phyloP scores from a whole-genome alignment of 2,113 vertebrate species.

The Campylomormyrus numenius region DNA sequence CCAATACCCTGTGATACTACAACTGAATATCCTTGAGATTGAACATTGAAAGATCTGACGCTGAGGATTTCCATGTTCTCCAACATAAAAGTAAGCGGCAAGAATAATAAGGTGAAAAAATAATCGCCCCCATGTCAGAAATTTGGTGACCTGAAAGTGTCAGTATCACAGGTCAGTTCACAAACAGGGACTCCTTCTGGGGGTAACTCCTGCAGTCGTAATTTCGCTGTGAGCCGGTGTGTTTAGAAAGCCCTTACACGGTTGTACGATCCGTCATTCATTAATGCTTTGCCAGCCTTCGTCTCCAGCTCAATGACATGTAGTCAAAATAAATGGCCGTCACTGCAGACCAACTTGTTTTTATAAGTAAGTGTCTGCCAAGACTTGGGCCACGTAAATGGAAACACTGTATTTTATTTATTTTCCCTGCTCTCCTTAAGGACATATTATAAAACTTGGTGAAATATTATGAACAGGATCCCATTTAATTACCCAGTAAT shows the following conservation, averaged over 20 bases:
- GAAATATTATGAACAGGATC: background rate
- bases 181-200: background rate
- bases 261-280: constrained; percentile 31
- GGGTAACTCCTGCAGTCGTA: background rate
- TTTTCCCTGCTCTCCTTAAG: background rate
- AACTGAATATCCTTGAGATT: background rate
- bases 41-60: background rate
- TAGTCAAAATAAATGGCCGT: constrained; percentile 26
- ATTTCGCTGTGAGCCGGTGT: constrained; percentile 9
- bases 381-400: constrained; percentile 7
- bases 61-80: background rate
- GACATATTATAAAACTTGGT: background rate
- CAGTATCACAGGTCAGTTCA: background rate
- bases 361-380: background rate
- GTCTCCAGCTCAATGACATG: background rate
- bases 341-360: background rate
- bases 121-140: background rate
- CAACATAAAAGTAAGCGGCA: background rate
- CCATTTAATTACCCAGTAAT: background rate
- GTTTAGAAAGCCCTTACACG: constrained; percentile 20
- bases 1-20: background rate
- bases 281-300: constrained; percentile 23
- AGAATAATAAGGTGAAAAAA: background rate
- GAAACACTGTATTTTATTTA: constrained; percentile 1
- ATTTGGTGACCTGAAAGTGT: background rate